Evolutionary conservation across 2,888 invertebrate genomes (phyloP).

Genomic region (Limnephilus rhombicus): DNA sequence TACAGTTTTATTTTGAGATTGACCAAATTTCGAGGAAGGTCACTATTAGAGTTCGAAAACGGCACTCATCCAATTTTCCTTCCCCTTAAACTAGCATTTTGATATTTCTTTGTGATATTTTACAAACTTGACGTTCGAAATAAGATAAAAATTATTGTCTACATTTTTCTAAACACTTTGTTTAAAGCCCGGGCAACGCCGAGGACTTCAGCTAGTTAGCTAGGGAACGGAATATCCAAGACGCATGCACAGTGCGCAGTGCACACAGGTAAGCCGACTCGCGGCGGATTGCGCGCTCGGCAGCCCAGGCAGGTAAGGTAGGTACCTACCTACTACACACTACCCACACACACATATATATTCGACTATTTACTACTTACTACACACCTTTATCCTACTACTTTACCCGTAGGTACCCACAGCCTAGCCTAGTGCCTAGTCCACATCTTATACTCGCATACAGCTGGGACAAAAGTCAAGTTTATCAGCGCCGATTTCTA

Average conservation of each 20-base stretch:
- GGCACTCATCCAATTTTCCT: no score
- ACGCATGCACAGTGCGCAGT: neutral
- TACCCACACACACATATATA: neutral
- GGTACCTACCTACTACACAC: neutral
- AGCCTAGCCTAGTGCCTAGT: neutral
- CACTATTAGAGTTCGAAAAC: no score
- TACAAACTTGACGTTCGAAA: no score
- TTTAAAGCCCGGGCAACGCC: no score
- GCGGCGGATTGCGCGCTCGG: neutral
- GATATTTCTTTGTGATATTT: no score
- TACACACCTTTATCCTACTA: neutral
- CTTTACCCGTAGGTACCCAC: neutral
- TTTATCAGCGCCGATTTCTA: neutral
- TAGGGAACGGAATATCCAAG: neutral
- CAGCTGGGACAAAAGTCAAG: neutral
- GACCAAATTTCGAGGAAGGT: no score
- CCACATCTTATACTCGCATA: neutral
- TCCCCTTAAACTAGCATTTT: no score
- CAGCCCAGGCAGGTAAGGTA: neutral
- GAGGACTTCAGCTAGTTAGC: neutral
- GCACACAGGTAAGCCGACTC: neutral
- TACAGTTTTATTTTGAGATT: no score
- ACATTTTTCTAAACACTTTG: no score
- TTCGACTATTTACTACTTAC: neutral
- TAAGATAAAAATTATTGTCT: no score